phyloP scores from a whole-genome alignment of 2,888 invertebrate genomes.

The Drosophila ochracea region DNA sequence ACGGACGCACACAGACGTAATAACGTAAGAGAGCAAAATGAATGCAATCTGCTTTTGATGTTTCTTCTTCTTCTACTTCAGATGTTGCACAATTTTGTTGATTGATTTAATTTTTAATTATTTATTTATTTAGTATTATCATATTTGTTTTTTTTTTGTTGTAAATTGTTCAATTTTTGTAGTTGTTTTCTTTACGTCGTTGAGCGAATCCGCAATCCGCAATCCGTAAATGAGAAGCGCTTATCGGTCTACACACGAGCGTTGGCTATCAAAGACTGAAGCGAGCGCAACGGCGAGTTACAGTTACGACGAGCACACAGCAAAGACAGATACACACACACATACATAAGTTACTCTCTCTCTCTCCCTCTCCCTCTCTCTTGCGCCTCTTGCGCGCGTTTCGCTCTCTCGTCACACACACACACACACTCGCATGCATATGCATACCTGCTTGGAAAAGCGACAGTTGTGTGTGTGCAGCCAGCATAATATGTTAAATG shows the following conservation, averaged over 20 bases:
- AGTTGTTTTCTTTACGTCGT: slow-evolving; percentile 6
- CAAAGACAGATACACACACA: slow-evolving; percentile 36
- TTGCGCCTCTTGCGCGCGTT: slow-evolving; percentile 12
- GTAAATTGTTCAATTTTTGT: slow-evolving; percentile 44
- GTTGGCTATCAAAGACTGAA: slow-evolving; percentile 85
- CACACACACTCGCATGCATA: not conserved
- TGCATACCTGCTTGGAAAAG: slow-evolving; percentile 70
- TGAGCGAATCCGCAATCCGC: slow-evolving; percentile 37
- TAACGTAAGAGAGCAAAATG: slow-evolving; percentile 64
- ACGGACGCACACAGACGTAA: slow-evolving; percentile 32
- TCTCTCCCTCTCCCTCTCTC: slow-evolving; percentile 29
- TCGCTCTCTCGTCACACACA: slow-evolving; percentile 3
- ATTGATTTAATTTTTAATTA: slow-evolving; percentile 16
- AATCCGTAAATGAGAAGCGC: slow-evolving; percentile 59
- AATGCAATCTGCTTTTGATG: slow-evolving; percentile 55
- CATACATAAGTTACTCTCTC: slow-evolving; percentile 17
- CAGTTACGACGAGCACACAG: slow-evolving; percentile 72
- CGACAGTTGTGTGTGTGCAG: slow-evolving; percentile 39
- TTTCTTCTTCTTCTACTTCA: slow-evolving; percentile 32
- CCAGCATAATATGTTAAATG: slow-evolving; percentile 53
- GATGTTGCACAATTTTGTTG: slow-evolving; percentile 33
- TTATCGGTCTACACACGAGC: slow-evolving; percentile 84
- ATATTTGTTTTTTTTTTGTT: slow-evolving; percentile 38
- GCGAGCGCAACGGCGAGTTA: slow-evolving; percentile 62
- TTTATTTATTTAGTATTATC: slow-evolving; percentile 1